Conservation (phyloP, 2,888 invertebrate genomes). For the Minunthozetes semirufus region DNA sequence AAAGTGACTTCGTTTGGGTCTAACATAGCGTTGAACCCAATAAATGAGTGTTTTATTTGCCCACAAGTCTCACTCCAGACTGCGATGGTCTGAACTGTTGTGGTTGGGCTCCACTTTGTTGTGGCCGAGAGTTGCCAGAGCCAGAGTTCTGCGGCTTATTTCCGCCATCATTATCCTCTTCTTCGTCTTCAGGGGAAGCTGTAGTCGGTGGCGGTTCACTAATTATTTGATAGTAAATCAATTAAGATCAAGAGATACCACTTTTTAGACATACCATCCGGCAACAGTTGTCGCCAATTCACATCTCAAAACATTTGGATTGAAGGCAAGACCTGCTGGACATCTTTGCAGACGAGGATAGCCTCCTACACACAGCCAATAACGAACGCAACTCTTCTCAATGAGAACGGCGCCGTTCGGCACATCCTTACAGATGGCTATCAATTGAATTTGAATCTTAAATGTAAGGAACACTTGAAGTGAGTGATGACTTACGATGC, state of each 20-base stretch:
- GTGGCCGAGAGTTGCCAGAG: conserved; percentile 16
- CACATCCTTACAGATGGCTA: conserved; percentile 83
- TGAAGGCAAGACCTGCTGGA: conserved; percentile 43
- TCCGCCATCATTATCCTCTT: conserved; percentile 20
- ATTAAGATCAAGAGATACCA: background rate
- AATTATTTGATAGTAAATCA: background rate
- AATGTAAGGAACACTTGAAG: background rate
- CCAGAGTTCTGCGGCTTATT: conserved; percentile 26
- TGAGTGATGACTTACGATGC: conserved; percentile 65
- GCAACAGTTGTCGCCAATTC: conserved; percentile 42
- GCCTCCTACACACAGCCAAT: conserved; percentile 90
- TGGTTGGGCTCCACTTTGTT: conserved; percentile 28
- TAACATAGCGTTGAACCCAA: background rate
- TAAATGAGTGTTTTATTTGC: conserved; percentile 26
- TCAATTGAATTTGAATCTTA: background rate
- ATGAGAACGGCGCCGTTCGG: conserved; percentile 83
- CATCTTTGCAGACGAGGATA: conserved; percentile 67
- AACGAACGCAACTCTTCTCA: conserved; percentile 84
- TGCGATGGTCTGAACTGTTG: conserved; percentile 38
- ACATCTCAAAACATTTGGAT: conserved; percentile 40
- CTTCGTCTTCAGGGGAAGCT: conserved; percentile 40
- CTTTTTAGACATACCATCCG: conserved; percentile 41
- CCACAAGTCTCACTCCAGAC: conserved; percentile 37
- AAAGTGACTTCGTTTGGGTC: conserved; percentile 5
- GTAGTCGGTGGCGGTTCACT: conserved; percentile 42